Evolutionary conservation across 2,797 vertebrate genomes (phyloP), one percentile per base, ranked within the genome.

Genomic region (Rhinatrema bivittatum): DNA sequence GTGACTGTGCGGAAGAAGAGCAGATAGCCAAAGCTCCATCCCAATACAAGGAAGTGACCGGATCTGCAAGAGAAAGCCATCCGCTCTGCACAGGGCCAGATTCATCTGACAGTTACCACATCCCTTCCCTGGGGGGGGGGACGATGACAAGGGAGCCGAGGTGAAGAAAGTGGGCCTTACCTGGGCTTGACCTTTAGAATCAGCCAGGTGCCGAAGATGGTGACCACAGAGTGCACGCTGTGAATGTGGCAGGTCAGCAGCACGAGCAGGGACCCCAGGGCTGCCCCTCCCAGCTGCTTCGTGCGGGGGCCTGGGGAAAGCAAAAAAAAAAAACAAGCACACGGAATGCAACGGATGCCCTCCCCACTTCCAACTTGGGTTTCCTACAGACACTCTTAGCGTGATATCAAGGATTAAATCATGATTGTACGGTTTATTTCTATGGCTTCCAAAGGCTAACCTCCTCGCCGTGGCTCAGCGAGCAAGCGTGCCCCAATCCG

Each of bases 11-110:
- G 83, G 68, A 96, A 95, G 72, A 96, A 91, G 16, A 94, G 78
- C 28, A 96, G 89, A 62, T 96, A 96, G 45, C 89, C 73, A 46
- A 94, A 96, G 4, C 86, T 90, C 93, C 93, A 96, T 46, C 40
- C 71, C 6, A 94, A 82, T 14, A 78, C 82, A 55, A 91, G 44
- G 7, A 81, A 68, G 1, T 91, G 88, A 10, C 88, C 89, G 31
- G 62, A 69, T 48, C 93, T 96, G 56, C 10, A 4, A 16, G 10
- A 6, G 13, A 16, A 13, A 6, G 25, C n/a, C n/a, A n/a, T n/a
- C n/a, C n/a, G n/a, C n/a, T n/a, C n/a, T n/a, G n/a, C 4, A 23
- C 25, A 46, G 18, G 36, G 15, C 9, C 3, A n/a, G n/a, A n/a
- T n/a, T n/a, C 4, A 5, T 6, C 11, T 17, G 16, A 17, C 7